phyloP scores from a whole-genome alignment of 2,888 invertebrate species.

The Iphiclides podalirius region DNA sequence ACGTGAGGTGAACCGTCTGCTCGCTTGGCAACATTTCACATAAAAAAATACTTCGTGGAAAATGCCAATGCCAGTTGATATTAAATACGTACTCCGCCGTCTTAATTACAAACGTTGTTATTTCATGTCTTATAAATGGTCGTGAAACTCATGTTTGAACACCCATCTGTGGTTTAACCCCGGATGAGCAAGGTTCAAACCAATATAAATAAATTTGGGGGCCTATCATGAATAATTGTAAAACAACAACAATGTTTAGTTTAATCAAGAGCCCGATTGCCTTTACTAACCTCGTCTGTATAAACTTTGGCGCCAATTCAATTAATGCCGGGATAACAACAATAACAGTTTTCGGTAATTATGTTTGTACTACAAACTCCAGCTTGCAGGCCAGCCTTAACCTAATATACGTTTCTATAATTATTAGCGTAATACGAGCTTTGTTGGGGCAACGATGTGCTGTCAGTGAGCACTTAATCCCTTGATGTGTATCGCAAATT shows the following conservation, averaged over 20 bases:
- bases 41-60: too few species aligned
- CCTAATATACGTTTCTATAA: conserved; percentile 33
- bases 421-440: conserved; percentile 7
- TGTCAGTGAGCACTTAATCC: conserved; percentile 31
- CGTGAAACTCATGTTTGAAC: too few species aligned
- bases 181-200: conserved; percentile 9
- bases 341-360: conserved; percentile 72
- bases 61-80: too few species aligned
- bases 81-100: too few species aligned
- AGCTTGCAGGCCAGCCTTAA: conserved; percentile 37
- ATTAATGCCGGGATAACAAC: conserved; percentile 68
- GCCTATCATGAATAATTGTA: conserved; percentile 58
- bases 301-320: conserved; percentile 70
- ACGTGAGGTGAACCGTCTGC: too few species aligned
- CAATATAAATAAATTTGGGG: conserved; percentile 29
- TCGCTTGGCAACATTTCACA: too few species aligned
- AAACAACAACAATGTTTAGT: conserved; percentile 67
- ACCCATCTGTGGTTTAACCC: not conserved
- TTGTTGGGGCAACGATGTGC: conserved; percentile 33
- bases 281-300: conserved; percentile 63
- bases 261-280: conserved; percentile 71
- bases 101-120: too few species aligned
- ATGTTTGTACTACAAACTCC: conserved; percentile 57
- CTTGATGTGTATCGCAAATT: conserved; percentile 6
- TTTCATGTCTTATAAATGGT: too few species aligned